phyloP scores from a whole-genome alignment of 2,888 invertebrate genomes.

The Athalia rosae region DNA sequence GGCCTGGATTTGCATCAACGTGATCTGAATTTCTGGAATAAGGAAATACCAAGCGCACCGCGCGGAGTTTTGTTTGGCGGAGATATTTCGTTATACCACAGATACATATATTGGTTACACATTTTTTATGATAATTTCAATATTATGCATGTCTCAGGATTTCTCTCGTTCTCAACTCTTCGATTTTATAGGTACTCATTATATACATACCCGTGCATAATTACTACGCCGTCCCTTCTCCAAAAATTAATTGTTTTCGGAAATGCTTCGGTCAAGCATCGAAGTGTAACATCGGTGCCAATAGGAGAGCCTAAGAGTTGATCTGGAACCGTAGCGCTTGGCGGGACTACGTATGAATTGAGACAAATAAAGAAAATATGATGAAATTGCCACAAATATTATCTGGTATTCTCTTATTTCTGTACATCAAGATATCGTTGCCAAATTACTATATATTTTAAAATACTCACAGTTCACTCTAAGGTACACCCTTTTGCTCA shows the following conservation, averaged over 20 bases:
- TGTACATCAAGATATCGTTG: not conserved
- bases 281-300: conserved; percentile 78
- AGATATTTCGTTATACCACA: not conserved
- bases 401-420: no score
- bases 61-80: conserved; percentile 19
- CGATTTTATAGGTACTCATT: conserved; percentile 41
- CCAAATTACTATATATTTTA: not conserved
- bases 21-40: conserved; percentile 32
- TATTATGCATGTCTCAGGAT: not conserved
- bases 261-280: conserved; percentile 81
- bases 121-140: not conserved
- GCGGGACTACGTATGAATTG: conserved; percentile 76
- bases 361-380: conserved; percentile 2
- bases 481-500: conserved; percentile 77
- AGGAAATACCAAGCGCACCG: not conserved
- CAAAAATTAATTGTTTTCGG: conserved; percentile 83
- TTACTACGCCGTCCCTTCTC: conserved; percentile 80
- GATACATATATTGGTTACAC: not conserved
- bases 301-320: conserved; percentile 81
- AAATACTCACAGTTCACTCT: conserved; percentile 82
- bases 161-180: conserved; percentile 7
- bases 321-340: conserved; percentile 79
- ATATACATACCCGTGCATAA: conserved; percentile 78
- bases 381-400: no score
- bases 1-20: conserved; percentile 25